Evolutionary conservation across 2,888 invertebrate species (phyloP).

Genomic region (Rotaria sp.): DNA sequence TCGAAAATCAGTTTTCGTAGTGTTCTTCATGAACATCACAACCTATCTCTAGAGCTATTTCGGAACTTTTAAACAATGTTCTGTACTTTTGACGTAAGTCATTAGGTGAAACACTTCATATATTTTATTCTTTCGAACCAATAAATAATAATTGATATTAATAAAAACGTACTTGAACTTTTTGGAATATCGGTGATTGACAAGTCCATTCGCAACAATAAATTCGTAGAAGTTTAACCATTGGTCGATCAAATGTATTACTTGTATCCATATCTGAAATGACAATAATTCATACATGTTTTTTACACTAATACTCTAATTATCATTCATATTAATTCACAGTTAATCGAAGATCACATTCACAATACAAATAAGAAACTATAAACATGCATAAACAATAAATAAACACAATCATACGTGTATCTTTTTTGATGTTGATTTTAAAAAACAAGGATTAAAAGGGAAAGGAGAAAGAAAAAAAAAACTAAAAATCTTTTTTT

Average conservation of each 20-base stretch:
- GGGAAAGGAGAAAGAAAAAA: neutral
- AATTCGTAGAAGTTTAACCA: neutral
- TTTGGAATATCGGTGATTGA: neutral
- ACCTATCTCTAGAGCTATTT: too few relatives aligned
- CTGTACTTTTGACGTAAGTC: too few relatives aligned
- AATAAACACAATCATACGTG: neutral
- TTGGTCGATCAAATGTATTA: neutral
- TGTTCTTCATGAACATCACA: too few relatives aligned
- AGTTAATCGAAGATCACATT: too few relatives aligned
- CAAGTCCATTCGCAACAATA: conserved; percentile 34
- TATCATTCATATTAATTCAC: too few relatives aligned
- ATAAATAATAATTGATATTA: neutral
- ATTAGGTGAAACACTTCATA: too few relatives aligned
- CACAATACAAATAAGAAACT: neutral
- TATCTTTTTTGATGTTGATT: neutral
- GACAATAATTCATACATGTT: neutral
- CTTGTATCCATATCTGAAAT: neutral
- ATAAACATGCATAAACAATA: neutral
- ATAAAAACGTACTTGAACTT: conserved; percentile 30
- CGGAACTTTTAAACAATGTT: too few relatives aligned
- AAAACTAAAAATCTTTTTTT: too few relatives aligned
- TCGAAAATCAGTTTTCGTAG: too few relatives aligned
- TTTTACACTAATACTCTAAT: neutral
- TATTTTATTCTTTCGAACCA: too few relatives aligned
- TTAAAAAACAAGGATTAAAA: neutral